A percentile compares a stretch with the other conserved stretches of the same genome.
Evolutionary conservation across 2,888 invertebrate species (phyloP).

Genomic region (Pseudolycoriella hygida): DNA sequence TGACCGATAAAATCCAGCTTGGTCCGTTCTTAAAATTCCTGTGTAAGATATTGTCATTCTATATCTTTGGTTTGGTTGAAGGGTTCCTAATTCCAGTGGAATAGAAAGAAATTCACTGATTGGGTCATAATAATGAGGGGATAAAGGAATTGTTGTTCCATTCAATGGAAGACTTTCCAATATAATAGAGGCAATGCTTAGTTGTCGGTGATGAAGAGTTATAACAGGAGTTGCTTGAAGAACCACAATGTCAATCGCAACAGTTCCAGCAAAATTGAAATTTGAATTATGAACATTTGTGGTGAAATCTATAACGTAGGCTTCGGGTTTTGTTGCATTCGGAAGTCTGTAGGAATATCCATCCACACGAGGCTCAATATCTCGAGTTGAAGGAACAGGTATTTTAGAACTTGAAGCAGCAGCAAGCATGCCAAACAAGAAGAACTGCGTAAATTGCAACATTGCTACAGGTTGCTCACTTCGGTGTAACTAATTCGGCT

Average conservation of each 20-base stretch:
- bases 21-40: constrained; percentile 36
- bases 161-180: background rate
- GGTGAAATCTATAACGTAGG: constrained; percentile 33
- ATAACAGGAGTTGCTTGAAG: constrained; percentile 25
- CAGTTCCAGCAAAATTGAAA: constrained; percentile 7
- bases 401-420: too few relatives aligned
- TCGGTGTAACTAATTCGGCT: too few relatives aligned
- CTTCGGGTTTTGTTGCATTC: constrained; percentile 30
- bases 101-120: constrained; percentile 8
- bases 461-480: too few relatives aligned
- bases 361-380: too few relatives aligned
- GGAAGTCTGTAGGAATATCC: constrained; percentile 32
- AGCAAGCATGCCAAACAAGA: too few relatives aligned
- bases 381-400: too few relatives aligned
- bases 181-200: background rate
- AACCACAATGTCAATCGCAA: background rate
- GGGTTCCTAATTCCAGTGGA: background rate
- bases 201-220: constrained; percentile 10
- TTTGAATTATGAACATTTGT: constrained; percentile 29
- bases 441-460: too few relatives aligned
- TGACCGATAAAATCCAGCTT: constrained; percentile 46
- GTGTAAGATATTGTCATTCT: constrained; percentile 35
- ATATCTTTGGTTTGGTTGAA: constrained; percentile 19
- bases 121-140: background rate
- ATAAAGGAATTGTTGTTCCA: background rate